These are phyloP conservation scores for Chrysolina haemoptera DNA, from an alignment of 2,888 invertebrate genomes.

Conservation along the genomic window DNA sequence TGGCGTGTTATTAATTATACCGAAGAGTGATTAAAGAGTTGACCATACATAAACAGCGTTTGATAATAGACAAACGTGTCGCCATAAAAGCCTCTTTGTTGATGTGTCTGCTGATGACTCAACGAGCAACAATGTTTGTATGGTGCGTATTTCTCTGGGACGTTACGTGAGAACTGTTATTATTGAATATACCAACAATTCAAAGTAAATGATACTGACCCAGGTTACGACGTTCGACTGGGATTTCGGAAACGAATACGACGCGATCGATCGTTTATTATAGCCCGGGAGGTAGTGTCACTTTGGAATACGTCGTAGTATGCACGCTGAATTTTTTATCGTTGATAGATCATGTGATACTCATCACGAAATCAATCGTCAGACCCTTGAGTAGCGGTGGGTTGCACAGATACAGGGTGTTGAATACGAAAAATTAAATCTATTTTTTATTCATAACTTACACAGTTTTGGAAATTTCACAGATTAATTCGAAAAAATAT, in stretches of 20 bases:
- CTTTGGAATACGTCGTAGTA: no score
- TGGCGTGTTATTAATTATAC: constrained; percentile 10
- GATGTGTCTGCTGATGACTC: constrained; percentile 13
- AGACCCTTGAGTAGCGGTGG: no score
- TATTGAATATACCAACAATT: constrained; percentile 13
- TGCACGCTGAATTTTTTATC: no score
- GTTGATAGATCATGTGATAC: no score
- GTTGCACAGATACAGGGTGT: no score
- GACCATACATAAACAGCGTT: constrained; percentile 5
- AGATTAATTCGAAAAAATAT: no score
- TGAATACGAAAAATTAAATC: no score
- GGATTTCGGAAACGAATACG: constrained; percentile 13
- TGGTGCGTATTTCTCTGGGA: constrained; percentile 13
- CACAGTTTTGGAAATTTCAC: no score
- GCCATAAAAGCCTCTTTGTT: constrained; percentile 22
- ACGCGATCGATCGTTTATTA: background rate
- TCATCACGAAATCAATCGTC: no score
- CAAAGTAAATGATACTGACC: constrained; percentile 8
- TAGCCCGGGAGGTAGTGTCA: no score
- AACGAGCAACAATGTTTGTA: constrained; percentile 20
- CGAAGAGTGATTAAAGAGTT: background rate
- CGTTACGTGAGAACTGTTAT: constrained; percentile 19
- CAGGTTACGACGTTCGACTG: background rate
- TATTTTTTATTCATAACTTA: no score
- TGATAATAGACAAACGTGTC: constrained; percentile 20